Conservation (phyloP, 1,140 invertebrate species). For the Apis florea region DNA sequence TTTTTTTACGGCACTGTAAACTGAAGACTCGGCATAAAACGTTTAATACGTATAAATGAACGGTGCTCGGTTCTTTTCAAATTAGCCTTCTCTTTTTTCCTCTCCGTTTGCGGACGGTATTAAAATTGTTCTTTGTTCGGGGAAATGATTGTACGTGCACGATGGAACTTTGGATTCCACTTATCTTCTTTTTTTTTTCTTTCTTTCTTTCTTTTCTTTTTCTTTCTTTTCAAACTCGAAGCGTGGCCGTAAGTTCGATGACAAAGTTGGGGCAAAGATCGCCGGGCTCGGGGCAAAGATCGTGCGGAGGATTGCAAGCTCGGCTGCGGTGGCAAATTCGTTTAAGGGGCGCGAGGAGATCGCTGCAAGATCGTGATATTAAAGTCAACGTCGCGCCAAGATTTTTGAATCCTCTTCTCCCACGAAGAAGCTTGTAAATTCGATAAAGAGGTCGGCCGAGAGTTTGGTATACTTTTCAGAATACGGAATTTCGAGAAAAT, state of each 20-base stretch:
- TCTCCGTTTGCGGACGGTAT: background rate
- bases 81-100: background rate
- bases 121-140: background rate
- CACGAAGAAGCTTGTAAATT: no score
- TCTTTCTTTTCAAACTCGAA: background rate
- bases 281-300: background rate
- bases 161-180: background rate
- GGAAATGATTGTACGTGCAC: background rate
- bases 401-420: no score
- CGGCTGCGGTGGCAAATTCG: background rate
- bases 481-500: no score
- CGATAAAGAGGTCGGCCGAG: no score
- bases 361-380: background rate
- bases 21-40: background rate
- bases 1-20: background rate
- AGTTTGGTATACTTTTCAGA: no score
- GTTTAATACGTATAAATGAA: slow-evolving; percentile 7
- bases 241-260: background rate
- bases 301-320: background rate
- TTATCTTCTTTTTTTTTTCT: background rate
- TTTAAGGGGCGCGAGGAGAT: background rate
- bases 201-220: no score
- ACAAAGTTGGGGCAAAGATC: background rate
- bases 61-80: slow-evolving; percentile 1
- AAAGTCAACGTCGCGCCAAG: background rate